Base-by-base conservation (phyloP, 2,113 vertebrate genomes). In the Capreolus pygargus region DNA sequence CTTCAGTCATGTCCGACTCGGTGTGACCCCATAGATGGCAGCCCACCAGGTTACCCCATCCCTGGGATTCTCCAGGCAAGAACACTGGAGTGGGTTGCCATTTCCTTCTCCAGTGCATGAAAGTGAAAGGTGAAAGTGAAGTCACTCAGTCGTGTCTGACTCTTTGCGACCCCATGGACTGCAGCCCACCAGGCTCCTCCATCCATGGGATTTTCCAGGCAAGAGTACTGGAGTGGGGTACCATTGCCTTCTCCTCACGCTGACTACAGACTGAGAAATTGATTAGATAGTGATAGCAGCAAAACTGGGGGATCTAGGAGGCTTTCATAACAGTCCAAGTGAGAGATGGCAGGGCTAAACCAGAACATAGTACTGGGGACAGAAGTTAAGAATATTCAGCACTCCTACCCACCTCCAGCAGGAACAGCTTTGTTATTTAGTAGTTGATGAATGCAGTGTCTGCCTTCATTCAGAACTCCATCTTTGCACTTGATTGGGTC, bases 151-250 rank as follows among this genome's bases (percentile, higher is more conserved):
- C 8, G 1, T 21, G 17, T 67, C 64, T 0, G 0, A 67, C 64
- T 67, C 6, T 19, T 36, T 0, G 8, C 0, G 0, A 67, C 17
- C 0, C 0, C 64, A 36, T 21, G n/a, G 64, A 67, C 64, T 67
- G 9, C 33, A 67, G 64, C 64, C 33, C 2, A 67, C 2, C 17
- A 67, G 64, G 33, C 33, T 67, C 17, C 64, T 67, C 64, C 8
- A 1, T 67, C 64, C 33, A 19, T 36, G 33, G n/a, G 9, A 67
- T 67, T 36, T 33, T 55, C n/a, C n/a, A 67, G 17, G 64, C n/a
- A 67, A 67, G 17, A 67, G 64, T 36, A 5, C 33, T 67, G 64
- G 64, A 36, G 17, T 67, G 33, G 64, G 64, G 2, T 36, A 17
- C 64, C 64, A 67, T 21, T 21, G 33, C 33, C 16, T 36, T 67